A percentile compares a stretch with the other conserved stretches of the same genome.
Evolutionary conservation across 2,113 vertebrate genomes (phyloP).

Genomic region (Macrotis lagotis): DNA sequence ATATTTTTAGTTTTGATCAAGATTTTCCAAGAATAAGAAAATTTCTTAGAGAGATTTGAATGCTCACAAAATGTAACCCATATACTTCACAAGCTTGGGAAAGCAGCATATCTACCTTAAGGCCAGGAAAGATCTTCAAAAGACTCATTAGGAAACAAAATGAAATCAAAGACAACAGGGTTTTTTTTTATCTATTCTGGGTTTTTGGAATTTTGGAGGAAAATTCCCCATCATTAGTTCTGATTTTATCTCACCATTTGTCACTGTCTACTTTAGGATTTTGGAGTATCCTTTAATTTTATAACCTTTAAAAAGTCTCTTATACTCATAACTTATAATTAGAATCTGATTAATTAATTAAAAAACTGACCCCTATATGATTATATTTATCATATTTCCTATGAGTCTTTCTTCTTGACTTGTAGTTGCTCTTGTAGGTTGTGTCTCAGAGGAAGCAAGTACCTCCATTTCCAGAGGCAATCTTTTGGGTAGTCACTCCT

Average conservation of each 20-base stretch:
- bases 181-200: neutral
- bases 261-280: slow-evolving; percentile 14
- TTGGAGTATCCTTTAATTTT: slow-evolving; percentile 12
- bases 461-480: neutral
- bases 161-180: neutral
- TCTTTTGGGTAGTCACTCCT: neutral
- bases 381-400: neutral
- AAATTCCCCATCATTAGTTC: slow-evolving; percentile 15
- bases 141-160: slow-evolving; percentile 7
- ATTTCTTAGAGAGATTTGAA: neutral
- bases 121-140: slow-evolving; percentile 29
- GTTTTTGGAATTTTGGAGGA: slow-evolving; percentile 13
- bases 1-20: neutral
- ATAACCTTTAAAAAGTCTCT: neutral
- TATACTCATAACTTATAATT: neutral
- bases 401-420: neutral
- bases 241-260: neutral
- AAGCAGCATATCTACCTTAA: neutral
- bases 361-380: neutral
- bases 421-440: neutral
- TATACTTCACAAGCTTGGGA: neutral
- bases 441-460: neutral
- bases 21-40: neutral
- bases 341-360: slow-evolving; percentile 29
- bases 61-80: neutral